Conservation (phyloP, 2,113 vertebrate species). For the Melanerpes aurifrons region DNA sequence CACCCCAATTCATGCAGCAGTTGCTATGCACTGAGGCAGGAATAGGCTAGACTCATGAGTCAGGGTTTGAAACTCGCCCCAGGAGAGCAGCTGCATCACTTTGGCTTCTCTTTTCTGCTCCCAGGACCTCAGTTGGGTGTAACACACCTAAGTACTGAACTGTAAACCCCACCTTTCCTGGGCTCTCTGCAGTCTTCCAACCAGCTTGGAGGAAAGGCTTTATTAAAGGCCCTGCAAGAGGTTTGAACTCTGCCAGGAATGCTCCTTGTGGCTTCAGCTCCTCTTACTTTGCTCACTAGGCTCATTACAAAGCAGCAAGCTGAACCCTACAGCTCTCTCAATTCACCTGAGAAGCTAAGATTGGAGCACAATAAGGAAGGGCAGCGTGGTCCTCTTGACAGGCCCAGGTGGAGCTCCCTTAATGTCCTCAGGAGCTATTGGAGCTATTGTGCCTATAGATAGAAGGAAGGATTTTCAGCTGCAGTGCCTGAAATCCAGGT, state of each 20-base stretch:
- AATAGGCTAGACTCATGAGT: background rate
- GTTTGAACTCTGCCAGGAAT: conserved; percentile 20
- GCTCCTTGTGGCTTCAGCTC: conserved; percentile 2
- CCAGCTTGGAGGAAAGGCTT: conserved; percentile 2
- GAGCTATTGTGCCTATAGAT: conserved; percentile 24
- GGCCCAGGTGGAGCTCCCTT: background rate
- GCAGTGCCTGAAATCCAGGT: conserved; percentile 14
- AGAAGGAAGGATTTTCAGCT: conserved; percentile 34
- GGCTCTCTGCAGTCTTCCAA: conserved; percentile 8
- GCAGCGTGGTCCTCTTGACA: background rate
- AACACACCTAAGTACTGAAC: background rate
- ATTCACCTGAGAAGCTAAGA: conserved; percentile 22
- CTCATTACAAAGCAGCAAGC: conserved; percentile 29
- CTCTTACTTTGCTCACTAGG: background rate
- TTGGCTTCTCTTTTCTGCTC: background rate
- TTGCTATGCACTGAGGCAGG: background rate
- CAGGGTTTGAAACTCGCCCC: conserved; percentile 9
- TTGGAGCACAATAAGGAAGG: background rate
- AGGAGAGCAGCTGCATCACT: background rate
- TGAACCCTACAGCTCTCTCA: background rate
- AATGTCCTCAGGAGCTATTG: conserved; percentile 23
- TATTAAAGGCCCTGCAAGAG: conserved; percentile 23
- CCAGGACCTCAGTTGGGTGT: background rate
- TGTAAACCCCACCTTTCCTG: background rate
- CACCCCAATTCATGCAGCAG: background rate